phyloP scores from a whole-genome alignment of 1,140 invertebrate genomes.

The Scaptomyza pallida region DNA sequence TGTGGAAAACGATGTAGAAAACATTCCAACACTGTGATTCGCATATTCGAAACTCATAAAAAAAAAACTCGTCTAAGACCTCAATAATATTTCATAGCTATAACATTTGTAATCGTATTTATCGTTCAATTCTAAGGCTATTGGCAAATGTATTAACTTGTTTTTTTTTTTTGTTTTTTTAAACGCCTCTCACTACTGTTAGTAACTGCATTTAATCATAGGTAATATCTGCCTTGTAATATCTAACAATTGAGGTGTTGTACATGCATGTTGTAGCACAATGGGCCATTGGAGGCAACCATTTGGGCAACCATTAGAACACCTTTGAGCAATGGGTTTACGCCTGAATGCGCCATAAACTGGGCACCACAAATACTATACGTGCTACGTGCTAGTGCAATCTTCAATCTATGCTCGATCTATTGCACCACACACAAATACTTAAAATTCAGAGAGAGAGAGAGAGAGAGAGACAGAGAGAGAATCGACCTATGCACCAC shows the following conservation, averaged over 20 bases:
- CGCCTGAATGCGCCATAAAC: constrained; percentile 59
- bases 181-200: constrained; percentile 26
- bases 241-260: constrained; percentile 19
- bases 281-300: constrained; percentile 33
- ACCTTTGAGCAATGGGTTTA: constrained; percentile 68
- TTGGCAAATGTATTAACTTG: constrained; percentile 17
- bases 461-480: constrained; percentile 7
- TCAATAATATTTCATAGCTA: constrained; percentile 4
- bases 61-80: neutral
- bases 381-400: constrained; percentile 39
- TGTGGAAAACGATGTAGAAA: too few relatives aligned
- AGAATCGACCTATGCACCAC: constrained; percentile 66
- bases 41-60: neutral
- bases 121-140: constrained; percentile 4
- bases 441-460: constrained; percentile 17
- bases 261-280: constrained; percentile 6
- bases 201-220: constrained; percentile 11
- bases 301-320: constrained; percentile 77
- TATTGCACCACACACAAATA: constrained; percentile 26
- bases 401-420: constrained; percentile 46
- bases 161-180: too few relatives aligned
- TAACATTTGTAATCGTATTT: neutral
- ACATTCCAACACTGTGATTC: neutral
- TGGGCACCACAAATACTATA: constrained; percentile 20
- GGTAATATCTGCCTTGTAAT: constrained; percentile 34